A percentile compares a stretch with the other conserved stretches of the same genome.
phyloP scores from a whole-genome alignment of 2,888 invertebrate genomes.

The Luffia ferchaultella region DNA sequence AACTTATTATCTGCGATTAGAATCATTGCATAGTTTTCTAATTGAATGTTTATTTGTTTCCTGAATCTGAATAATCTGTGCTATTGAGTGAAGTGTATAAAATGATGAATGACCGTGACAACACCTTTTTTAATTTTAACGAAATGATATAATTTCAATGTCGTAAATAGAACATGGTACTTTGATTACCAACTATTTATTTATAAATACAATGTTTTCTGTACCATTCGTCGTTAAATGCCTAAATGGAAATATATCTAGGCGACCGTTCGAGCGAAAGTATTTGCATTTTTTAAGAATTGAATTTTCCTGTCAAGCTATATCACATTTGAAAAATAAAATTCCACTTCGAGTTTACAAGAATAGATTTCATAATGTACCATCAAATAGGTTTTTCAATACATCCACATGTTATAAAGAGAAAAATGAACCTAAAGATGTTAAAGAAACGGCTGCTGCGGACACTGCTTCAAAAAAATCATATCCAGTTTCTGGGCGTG shows the following conservation, averaged over 20 bases:
- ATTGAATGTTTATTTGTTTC: too few relatives aligned
- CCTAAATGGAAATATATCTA: conserved; percentile 41
- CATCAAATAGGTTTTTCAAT: background rate
- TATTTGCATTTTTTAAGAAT: conserved; percentile 32
- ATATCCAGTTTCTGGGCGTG: conserved; percentile 22
- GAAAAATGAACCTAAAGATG: conserved; percentile 18
- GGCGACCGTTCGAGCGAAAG: conserved; percentile 35
- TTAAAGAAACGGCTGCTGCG: conserved; percentile 18
- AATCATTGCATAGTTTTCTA: too few relatives aligned
- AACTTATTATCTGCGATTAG: too few relatives aligned
- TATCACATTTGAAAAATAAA: background rate
- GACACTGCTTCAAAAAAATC: background rate
- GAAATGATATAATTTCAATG: too few relatives aligned
- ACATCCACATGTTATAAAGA: conserved; percentile 2
- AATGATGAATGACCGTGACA: too few relatives aligned
- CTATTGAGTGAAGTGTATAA: too few relatives aligned
- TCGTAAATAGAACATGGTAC: too few relatives aligned
- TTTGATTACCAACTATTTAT: too few relatives aligned
- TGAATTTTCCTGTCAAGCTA: conserved; percentile 16
- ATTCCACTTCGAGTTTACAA: background rate
- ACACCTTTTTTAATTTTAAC: too few relatives aligned
- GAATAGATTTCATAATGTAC: background rate
- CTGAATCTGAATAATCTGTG: too few relatives aligned
- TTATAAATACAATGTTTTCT: conserved; percentile 29
- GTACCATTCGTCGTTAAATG: conserved; percentile 40